A percentile compares a stretch with the other conserved stretches of the same genome.
phyloP scores from a whole-genome alignment of 2,888 invertebrate genomes.

The Scaptomyza flava region DNA sequence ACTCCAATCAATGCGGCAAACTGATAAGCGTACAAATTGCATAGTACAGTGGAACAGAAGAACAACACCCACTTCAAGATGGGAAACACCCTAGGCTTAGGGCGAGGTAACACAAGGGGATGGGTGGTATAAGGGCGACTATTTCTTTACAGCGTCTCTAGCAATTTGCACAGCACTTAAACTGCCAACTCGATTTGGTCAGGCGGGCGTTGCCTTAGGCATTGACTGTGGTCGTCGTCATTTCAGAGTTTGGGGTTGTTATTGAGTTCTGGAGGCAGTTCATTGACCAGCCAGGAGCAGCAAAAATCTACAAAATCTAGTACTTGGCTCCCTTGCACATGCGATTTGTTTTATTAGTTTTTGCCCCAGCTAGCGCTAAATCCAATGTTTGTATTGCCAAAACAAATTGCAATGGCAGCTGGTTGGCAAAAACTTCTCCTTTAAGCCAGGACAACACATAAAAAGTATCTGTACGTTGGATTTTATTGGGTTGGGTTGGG shows the following conservation, averaged over 20 bases:
- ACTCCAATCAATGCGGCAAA: constrained; percentile 69
- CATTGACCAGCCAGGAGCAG: constrained; percentile 68
- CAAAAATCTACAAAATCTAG: constrained; percentile 52
- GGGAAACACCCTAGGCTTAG: constrained; percentile 22
- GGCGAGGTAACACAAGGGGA: neutral
- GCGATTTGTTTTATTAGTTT: constrained; percentile 80
- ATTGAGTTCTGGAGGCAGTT: constrained; percentile 40
- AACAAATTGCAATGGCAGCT: constrained; percentile 67
- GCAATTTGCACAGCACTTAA: constrained; percentile 76
- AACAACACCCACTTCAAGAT: constrained; percentile 43
- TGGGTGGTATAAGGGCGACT: constrained; percentile 14
- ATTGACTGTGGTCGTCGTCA: constrained; percentile 29
- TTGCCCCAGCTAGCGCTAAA: constrained; percentile 29
- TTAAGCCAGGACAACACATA: constrained; percentile 34
- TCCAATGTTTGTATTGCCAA: constrained; percentile 50
- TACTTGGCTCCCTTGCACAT: constrained; percentile 67
- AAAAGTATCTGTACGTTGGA: constrained; percentile 38
- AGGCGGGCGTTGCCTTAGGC: constrained; percentile 44
- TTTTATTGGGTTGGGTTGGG: neutral
- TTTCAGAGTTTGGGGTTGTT: constrained; percentile 9
- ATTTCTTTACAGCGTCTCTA: constrained; percentile 28
- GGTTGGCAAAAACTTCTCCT: constrained; percentile 53
- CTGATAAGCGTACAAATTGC: constrained; percentile 78
- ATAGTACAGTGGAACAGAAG: constrained; percentile 13
- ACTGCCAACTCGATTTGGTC: constrained; percentile 69